Evolutionary conservation across 2,888 invertebrate genomes (phyloP).

Genomic region (Amorpha juglandis): DNA sequence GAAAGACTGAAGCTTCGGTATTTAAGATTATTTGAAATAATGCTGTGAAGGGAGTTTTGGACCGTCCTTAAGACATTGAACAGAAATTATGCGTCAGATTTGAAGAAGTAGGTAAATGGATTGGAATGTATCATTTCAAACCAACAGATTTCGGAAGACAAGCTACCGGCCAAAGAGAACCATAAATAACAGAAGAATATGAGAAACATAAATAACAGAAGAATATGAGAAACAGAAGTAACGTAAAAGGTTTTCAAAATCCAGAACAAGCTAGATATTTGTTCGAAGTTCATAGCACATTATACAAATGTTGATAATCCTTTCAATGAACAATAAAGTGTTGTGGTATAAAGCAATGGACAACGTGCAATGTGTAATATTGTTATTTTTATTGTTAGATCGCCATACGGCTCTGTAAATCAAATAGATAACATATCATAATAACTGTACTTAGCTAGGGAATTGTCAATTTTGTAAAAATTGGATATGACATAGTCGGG

Average conservation of each 20-base stretch:
- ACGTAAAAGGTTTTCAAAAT: too few species aligned
- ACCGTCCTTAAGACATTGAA: not conserved
- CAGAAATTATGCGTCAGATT: not conserved
- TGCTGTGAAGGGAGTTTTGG: not conserved
- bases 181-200: too few species aligned
- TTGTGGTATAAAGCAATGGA: slow-evolving; percentile 1
- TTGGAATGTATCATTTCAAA: not conserved
- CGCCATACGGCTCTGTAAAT: slow-evolving; percentile 9
- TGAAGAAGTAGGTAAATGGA: not conserved
- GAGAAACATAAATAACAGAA: too few species aligned
- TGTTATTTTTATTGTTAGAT: slow-evolving; percentile 16
- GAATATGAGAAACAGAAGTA: too few species aligned
- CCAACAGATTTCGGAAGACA: not conserved
- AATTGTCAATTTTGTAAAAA: slow-evolving; percentile 22
- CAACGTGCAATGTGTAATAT: slow-evolving; percentile 16
- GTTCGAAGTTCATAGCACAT: too few species aligned
- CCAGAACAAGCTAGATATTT: too few species aligned
- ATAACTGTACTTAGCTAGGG: slow-evolving; percentile 1
- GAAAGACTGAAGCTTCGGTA: slow-evolving; percentile 10
- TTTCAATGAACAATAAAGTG: not conserved
- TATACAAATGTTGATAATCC: too few species aligned
- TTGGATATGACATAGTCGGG: not conserved
- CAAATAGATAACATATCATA: slow-evolving; percentile 22
- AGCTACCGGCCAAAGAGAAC: too few species aligned
- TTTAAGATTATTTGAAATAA: not conserved